Evolutionary conservation across 2,797 vertebrate species (phyloP).

Genomic region (Chelidonichthys spinosus): DNA sequence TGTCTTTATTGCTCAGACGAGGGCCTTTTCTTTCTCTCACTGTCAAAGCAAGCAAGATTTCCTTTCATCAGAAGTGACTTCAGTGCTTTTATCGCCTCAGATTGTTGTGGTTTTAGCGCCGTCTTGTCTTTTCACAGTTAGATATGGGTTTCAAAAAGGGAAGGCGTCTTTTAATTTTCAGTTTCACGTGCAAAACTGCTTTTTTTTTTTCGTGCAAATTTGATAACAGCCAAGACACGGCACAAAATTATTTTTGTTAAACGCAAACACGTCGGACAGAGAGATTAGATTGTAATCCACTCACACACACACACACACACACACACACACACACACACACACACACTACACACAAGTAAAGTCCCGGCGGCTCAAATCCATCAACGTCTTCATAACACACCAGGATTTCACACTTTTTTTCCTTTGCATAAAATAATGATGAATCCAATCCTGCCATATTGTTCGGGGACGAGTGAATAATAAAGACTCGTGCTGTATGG

Average conservation of each 20-base stretch:
- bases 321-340: no score
- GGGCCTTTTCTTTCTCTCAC: constrained; percentile 38
- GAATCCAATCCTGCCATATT: constrained; percentile 61
- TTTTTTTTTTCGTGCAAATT: background rate
- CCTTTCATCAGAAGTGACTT: constrained; percentile 15
- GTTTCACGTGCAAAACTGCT: background rate
- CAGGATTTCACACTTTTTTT: constrained; percentile 54
- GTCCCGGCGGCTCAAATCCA: constrained; percentile 27
- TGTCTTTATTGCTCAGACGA: constrained; percentile 37
- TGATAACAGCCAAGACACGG: background rate
- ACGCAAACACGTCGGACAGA: constrained; percentile 4
- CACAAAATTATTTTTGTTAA: background rate
- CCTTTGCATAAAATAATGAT: constrained; percentile 71
- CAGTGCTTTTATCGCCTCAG: constrained; percentile 24
- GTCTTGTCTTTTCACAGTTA: constrained; percentile 1
- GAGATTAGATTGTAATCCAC: constrained; percentile 19
- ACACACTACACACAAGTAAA: constrained; percentile 16
- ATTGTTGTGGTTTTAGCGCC: constrained; percentile 27
- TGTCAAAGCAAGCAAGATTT: constrained; percentile 40
- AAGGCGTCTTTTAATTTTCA: background rate
- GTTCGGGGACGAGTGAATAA: constrained; percentile 64
- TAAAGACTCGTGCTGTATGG: constrained; percentile 58
- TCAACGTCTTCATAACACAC: constrained; percentile 38
- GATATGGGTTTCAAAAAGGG: constrained; percentile 1
- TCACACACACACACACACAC: background rate